Evolutionary conservation across 2,113 vertebrate species (phyloP), one percentile per base, ranked within the genome.

Genomic region (Nerophis ophidion): DNA sequence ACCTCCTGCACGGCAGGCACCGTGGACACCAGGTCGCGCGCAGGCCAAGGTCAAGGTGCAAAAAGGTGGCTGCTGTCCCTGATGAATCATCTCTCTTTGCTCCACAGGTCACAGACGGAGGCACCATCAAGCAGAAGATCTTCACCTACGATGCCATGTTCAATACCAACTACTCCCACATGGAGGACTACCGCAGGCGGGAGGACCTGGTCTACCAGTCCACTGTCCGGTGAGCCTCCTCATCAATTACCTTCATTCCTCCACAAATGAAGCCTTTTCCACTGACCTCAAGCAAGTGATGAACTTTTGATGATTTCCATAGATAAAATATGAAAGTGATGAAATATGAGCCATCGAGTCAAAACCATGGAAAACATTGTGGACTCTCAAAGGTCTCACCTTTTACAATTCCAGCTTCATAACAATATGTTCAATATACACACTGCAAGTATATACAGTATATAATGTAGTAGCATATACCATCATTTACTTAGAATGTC

Each of bases 121-220:
- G 96, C 44, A 95, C 95, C 77, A 97, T 98, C 87, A 98, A 96
- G 75, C 96, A 99, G 91, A 99, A 98, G 86, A 93, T 99, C 73
- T 99, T 99, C 81, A 99, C 96, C 48, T 98, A 98, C 0, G 96
- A 99, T 33, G 96, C 96, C 71, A 98, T 99, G 95, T 99, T 99
- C 82, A 98, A 96, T 76, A 98, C 95, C 86, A 99, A 99, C 76
- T 95, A 93, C 83, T 98, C 96, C 0, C 95, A 99, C 79, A 95
- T 98, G 94, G 96, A 99, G 83, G 95, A 93, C 63, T 97, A 96
- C 72, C 91, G 93, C 63, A 91, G 92, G 78, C 83, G 95, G 7
- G 95, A 99, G 62, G 96, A 99, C 51, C 89, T 99, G 9, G 94
- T 98, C 19, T 99, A 99, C 65, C 95, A 98, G 75, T 95, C 94